A percentile compares a stretch with the other conserved stretches of the same genome.
These are phyloP conservation scores for Merops nubicus DNA, from an alignment of 2,113 vertebrate genomes.

Conservation along the genomic window DNA sequence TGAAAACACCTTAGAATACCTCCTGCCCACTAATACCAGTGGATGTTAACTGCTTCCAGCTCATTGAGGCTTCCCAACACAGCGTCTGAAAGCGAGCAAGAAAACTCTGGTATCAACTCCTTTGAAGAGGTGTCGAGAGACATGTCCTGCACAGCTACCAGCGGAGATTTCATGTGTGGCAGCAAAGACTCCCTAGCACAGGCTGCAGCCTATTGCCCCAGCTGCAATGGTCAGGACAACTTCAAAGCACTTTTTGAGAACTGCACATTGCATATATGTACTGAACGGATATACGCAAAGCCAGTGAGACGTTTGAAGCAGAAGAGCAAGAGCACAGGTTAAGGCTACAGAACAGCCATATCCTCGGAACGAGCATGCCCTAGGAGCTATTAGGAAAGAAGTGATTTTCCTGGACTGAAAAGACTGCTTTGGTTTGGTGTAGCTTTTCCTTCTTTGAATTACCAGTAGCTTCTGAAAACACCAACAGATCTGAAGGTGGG, in stretches of 20 bases:
- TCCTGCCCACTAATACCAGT: background rate
- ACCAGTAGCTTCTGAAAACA: background rate
- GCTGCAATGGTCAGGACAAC: background rate
- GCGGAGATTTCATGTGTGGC: background rate
- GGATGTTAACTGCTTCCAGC: background rate
- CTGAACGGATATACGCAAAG: background rate
- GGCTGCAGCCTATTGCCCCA: background rate
- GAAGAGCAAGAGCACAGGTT: background rate
- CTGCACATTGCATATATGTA: rapidly evolving
- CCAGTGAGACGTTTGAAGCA: background rate
- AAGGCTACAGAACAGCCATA: background rate
- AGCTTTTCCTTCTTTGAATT: background rate
- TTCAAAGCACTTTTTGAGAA: background rate
- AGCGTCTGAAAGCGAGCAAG: rapidly evolving
- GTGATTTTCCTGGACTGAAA: background rate
- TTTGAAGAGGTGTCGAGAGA: background rate
- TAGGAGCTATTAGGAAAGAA: background rate
- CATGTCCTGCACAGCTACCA: rapidly evolving
- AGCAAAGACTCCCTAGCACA: background rate
- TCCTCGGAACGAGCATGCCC: background rate
- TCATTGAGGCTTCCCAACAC: background rate
- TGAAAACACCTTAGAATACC: background rate
- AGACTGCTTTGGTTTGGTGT: background rate
- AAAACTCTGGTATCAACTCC: background rate
- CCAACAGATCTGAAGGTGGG: background rate